Evolutionary conservation across 2,113 vertebrate species (phyloP), one percentile per base, ranked within the genome.

Genomic region (Colossoma macropomum): DNA sequence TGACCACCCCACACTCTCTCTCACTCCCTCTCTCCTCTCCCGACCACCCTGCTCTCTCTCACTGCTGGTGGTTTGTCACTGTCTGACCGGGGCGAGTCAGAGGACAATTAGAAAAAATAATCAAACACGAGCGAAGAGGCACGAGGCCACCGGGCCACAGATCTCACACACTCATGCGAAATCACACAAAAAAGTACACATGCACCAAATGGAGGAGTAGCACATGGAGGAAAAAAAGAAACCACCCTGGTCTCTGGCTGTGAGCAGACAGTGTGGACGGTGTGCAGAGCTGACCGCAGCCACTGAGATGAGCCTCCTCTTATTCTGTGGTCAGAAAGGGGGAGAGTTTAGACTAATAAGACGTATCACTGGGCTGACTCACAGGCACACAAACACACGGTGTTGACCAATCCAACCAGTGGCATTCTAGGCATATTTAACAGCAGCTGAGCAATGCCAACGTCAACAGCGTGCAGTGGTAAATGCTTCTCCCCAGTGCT

Each of bases 31-130:
- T 71, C 3, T 7, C 3, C 25, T 63, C 56, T 81, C 32, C 12
- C n/a, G 41, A 73, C 78, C 45, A 62, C 50, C 81, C 85, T 74
- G 80, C 75, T 85, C 73, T 68, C 66, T 69, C 80, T 89, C 83
- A 63, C 71, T 84, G 79, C 83, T 87, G 85, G 82, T 89, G 83
- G 80, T 88, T 86, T 88, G 86, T 89, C 82, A 84, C 56, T 63
- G 62, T 83, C 85, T 89, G 87, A 90, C 87, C 86, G 73, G 83
- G 34, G 66, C 34, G 76, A 30, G 66, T 85, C 84, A 86, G 88
- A 91, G 86, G 86, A 81, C 89, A 84, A 90, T 91, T 77, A 86
- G 79, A 84, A 75, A 91, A 93, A 91, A 92, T 88, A 92, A 92
- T 92, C 89, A 92, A 92, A 92, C 81, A 88, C 34, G 38, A 88